Base-by-base conservation (phyloP, 2,797 vertebrate genomes). In the Sarcoramphus papa region DNA sequence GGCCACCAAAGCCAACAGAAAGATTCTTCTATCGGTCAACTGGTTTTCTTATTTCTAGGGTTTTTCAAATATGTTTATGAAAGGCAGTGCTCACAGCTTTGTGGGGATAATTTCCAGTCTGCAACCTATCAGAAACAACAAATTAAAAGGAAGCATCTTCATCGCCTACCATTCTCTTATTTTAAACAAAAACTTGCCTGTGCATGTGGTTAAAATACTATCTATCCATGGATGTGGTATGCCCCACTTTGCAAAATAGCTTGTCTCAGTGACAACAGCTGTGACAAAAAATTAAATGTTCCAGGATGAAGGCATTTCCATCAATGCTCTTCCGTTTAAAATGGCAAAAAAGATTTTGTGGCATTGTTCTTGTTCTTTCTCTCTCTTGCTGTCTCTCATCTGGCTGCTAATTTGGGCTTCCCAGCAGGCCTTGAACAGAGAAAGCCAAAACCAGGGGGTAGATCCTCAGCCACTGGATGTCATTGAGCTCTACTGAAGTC, bases 371-470 rank as follows among this genome's bases (percentile, higher is more conserved):
- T 74, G 12, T 59, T 72, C 57, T 79, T 88, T 72, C 41, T 54
- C 14, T 65, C 35, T 76, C 54, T 57, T 54, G 50, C 25, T 81
- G 11, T 43, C 35, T 76, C 15, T 63, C 64, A 62, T 65, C 41
- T 0, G 0, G 56, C 45, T 94, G 73, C 75, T 83, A 92, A 87
- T 94, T 65, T 80, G 40, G 30, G 45, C 60, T 93, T 89, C 72
- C 75, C 74, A 95, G 77, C 37, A 94, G 84, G 37, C 72, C 53
- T 91, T 89, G 88, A 92, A 72, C 19, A 93, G 81, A 80, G 69
- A 76, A 85, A 94, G 48, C 22, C 40, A 95, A 89, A 95, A 77
- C 37, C 35, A 82, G 45, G n/a, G 59, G 41, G 45, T 16, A 64
- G 48, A 31, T 79, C 40, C 40, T 80, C 57, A 85, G 48, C 45